phyloP scores from a whole-genome alignment of 30 jellyfish, hydroid and myxozoan genomes.

The Turritopsis rubra region DNA sequence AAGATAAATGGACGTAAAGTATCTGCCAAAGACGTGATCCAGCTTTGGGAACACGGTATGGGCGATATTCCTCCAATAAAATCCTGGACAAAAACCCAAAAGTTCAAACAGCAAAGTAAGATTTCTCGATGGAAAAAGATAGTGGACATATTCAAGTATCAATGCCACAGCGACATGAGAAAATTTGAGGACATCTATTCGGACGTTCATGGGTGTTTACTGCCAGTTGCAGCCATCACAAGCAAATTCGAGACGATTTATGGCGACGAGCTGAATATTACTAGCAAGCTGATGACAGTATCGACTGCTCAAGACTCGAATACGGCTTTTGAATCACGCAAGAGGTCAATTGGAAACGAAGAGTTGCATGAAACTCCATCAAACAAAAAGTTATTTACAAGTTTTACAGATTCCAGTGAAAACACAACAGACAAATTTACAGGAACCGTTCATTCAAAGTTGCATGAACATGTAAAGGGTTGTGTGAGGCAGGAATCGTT shows the following conservation, averaged over 20 bases:
- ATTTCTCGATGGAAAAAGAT: constrained; percentile 96
- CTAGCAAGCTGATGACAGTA: constrained; percentile 34
- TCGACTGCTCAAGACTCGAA: background rate
- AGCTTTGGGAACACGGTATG: constrained; percentile 87
- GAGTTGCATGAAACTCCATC: background rate
- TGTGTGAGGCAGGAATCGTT: constrained; percentile 23
- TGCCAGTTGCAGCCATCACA: constrained; percentile 90
- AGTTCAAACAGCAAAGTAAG: constrained; percentile 80
- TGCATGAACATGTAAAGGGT: background rate
- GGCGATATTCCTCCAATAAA: constrained; percentile 90
- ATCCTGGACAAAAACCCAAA: constrained; percentile 79
- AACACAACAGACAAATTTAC: background rate
- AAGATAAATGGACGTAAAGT: constrained; percentile 85
- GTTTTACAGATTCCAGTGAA: too few relatives aligned
- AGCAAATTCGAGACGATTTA: constrained; percentile 54
- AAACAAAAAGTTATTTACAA: background rate
- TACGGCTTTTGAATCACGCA: background rate
- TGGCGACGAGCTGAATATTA: constrained; percentile 30
- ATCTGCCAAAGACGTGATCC: constrained; percentile 87
- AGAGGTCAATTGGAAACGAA: background rate
- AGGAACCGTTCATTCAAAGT: background rate
- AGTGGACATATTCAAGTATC: constrained; percentile 71
- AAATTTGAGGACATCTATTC: constrained; percentile 54
- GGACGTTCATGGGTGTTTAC: constrained; percentile 52
- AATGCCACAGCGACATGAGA: constrained; percentile 59